Evolutionary conservation across 2,888 invertebrate genomes (phyloP), one percentile per base, ranked within the genome.

Genomic region (Agrochola lota): DNA sequence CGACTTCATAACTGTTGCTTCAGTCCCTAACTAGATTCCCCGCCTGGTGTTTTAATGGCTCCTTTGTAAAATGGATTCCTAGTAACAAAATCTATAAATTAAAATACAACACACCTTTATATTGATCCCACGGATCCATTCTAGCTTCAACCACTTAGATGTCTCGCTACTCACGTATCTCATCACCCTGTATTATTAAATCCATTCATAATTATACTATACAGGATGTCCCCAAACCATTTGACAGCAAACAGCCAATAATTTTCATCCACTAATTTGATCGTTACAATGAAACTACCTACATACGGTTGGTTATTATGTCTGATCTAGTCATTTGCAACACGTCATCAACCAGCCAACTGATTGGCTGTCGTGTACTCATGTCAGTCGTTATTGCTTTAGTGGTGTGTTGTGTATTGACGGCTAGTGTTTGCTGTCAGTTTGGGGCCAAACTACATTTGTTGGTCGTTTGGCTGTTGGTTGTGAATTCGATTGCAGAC

Each of bases 1-100:
- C 40, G n/a, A 64, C 2, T 17, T 55, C 11, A 62, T 62, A 83
- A 83, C 77, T 83, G 80, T 80, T 83, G 80, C 83, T 76, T 30
- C 30, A 35, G 23, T 1, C 11, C 20, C 1, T 43, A 52, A 70
- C 11, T 60, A 20, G 20, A 60, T 49, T 59, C 11, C 2, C 9
- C 12, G 2, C 12, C 12, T 23, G 30, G 11, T 49, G 7, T 52
- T 52, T 49, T 30, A 26, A 46, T 46, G 46, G 20, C n/a, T 30
- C 20, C 6, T 52, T 52, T 11, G 5, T 35, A n/a, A 57, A 40
- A 40, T 17, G 17, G 23, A 35, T 17, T 35, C 17, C 9, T 40
- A 23, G 6, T 63, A 3, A 40, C 40, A n/a, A n/a, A 64, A n/a
- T n/a, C 64, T 15, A 63, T 40, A 23, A 63, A 40, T 8, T 64